Percentiles rank a stretch among this genome's conserved stretches.
These are phyloP conservation scores for Zeus faber DNA, from an alignment of 2,113 vertebrate genomes.

Conservation along the genomic window DNA sequence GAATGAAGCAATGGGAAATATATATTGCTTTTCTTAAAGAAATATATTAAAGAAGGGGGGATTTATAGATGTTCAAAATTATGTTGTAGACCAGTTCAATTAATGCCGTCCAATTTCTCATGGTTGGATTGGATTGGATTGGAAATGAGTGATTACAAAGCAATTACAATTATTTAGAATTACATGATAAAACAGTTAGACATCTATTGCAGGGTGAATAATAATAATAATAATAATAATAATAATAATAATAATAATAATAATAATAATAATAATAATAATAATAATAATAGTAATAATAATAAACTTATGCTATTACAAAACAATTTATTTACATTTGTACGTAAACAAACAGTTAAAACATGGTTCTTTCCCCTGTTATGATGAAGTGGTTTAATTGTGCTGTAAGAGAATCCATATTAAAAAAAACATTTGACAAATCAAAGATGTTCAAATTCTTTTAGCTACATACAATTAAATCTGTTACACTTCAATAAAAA, in stretches of 20 bases:
- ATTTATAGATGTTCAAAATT: not conserved
- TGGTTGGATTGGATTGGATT: too few relatives aligned
- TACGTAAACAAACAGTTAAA: constrained; percentile 59
- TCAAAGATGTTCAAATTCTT: constrained; percentile 38
- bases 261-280: not conserved
- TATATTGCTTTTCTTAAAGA: too few relatives aligned
- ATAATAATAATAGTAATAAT: constrained; percentile 31
- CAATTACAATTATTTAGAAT: too few relatives aligned
- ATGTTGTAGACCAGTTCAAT: too few relatives aligned
- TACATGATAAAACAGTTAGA: too few relatives aligned
- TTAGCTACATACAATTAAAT: constrained; percentile 22
- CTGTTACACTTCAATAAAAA: constrained; percentile 40
- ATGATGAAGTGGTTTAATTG: constrained; percentile 40
- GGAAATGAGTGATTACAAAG: too few relatives aligned
- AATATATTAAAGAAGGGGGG: too few relatives aligned
- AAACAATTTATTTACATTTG: constrained; percentile 77
- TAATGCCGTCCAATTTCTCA: too few relatives aligned
- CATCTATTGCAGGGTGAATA: too few relatives aligned
- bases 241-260: too few relatives aligned
- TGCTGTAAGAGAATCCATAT: constrained; percentile 39
- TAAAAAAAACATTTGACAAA: constrained; percentile 40
- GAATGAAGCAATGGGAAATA: too few relatives aligned
- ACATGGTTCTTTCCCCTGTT: constrained; percentile 39
- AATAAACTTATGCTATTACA: constrained; percentile 44
- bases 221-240: too few relatives aligned